These are phyloP conservation scores for Drosophila meridionalis DNA, from an alignment of 2,888 invertebrate species.

Conservation along the genomic window DNA sequence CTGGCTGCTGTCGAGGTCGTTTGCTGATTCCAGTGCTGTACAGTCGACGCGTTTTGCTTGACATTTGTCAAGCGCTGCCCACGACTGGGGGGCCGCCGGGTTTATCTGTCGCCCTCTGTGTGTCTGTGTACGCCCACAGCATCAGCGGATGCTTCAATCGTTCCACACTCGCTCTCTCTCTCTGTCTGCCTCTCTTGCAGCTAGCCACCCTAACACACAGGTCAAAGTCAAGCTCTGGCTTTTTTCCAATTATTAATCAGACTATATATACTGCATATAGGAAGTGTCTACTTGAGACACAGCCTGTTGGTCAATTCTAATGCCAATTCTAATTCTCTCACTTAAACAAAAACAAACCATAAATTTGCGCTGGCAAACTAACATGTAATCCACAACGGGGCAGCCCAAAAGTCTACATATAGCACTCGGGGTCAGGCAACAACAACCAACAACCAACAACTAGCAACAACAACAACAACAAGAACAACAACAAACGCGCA, in stretches of 20 bases:
- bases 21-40: conserved; percentile 42
- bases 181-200: neutral
- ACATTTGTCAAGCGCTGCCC: conserved; percentile 67
- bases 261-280: conserved; percentile 33
- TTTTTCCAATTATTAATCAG: conserved; percentile 55
- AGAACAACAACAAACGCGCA: conserved; percentile 34
- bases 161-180: conserved; percentile 15
- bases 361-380: conserved; percentile 55
- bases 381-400: conserved; percentile 23
- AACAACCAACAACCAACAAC: conserved; percentile 16
- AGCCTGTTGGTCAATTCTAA: conserved; percentile 4
- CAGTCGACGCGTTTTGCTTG: conserved; percentile 72
- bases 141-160: conserved; percentile 69
- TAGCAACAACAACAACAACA: conserved; percentile 18
- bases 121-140: conserved; percentile 46
- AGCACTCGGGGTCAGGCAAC: conserved; percentile 46
- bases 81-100: conserved; percentile 13
- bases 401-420: conserved; percentile 16
- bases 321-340: conserved; percentile 9
- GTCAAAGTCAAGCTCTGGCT: conserved; percentile 74
- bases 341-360: conserved; percentile 28
- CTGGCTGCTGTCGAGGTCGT: conserved; percentile 55
- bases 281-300: conserved; percentile 66
- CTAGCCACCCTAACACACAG: conserved; percentile 43
- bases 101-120: conserved; percentile 16